A percentile compares a stretch with the other conserved stretches of the same genome.
phyloP scores from a whole-genome alignment of 1,140 invertebrate genomes.

The Harlomillsia oculata region DNA sequence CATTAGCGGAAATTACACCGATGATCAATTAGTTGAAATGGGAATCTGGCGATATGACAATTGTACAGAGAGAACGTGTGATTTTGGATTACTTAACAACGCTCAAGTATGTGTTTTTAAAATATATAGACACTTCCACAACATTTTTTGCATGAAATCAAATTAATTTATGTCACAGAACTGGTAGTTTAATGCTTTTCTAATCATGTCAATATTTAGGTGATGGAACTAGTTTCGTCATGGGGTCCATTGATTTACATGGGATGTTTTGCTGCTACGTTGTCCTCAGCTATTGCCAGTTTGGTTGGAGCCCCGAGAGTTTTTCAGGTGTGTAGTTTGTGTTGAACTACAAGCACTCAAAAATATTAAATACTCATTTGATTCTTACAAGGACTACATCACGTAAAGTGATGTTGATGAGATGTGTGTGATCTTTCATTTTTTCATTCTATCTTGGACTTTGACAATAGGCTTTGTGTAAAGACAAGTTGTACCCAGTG shows the following conservation, averaged over 20 bases:
- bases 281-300: conserved; percentile 56
- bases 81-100: conserved; percentile 44
- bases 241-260: conserved; percentile 51
- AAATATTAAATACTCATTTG: not conserved
- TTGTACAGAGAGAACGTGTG: conserved; percentile 36
- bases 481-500: conserved; percentile 56
- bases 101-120: conserved; percentile 38
- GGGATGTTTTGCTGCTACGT: conserved; percentile 54
- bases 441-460: not conserved
- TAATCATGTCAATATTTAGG: conserved; percentile 34
- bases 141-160: not conserved
- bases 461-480: conserved; percentile 49
- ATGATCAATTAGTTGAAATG: not conserved
- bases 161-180: not conserved
- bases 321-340: conserved; percentile 19
- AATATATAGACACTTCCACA: not conserved
- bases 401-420: not conserved
- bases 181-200: no score
- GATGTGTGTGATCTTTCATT: not conserved
- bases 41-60: conserved; percentile 7
- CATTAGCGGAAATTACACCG: conserved; percentile 2
- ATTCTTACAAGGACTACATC: no score
- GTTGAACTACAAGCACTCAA: not conserved
- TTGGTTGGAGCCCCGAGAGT: conserved; percentile 53
- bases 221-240: conserved; percentile 51